phyloP scores from a whole-genome alignment of 1,140 invertebrate genomes.

The Apocrypta bakeri region DNA sequence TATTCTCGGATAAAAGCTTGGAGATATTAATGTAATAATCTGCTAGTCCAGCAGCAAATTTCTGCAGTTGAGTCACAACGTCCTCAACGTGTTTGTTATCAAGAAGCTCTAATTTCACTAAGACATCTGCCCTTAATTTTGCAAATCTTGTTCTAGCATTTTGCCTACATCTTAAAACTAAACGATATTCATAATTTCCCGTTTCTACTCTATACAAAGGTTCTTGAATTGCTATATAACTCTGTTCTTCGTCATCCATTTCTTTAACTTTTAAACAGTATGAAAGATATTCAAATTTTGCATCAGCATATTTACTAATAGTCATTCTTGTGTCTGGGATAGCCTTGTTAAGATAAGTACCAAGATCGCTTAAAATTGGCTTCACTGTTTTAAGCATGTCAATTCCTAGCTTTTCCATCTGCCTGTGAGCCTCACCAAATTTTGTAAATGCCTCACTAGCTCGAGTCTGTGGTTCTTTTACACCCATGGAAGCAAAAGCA shows the following conservation, averaged over 20 bases:
- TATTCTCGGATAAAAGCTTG: slow-evolving; percentile 82
- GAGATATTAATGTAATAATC: slow-evolving; percentile 82
- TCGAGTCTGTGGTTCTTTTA: slow-evolving; percentile 94
- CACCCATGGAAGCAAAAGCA: slow-evolving; percentile 94
- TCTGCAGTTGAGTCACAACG: slow-evolving; percentile 88
- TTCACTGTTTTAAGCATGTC: slow-evolving; percentile 93
- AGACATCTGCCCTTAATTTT: slow-evolving; percentile 92
- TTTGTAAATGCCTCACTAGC: slow-evolving; percentile 96
- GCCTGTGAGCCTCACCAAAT: slow-evolving; percentile 95
- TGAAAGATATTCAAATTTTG: slow-evolving; percentile 98
- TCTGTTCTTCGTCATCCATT: slow-evolving; percentile 99
- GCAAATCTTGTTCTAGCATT: slow-evolving; percentile 94
- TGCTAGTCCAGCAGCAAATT: slow-evolving; percentile 86
- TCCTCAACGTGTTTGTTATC: slow-evolving; percentile 99
- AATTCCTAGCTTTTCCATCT: slow-evolving; percentile 94
- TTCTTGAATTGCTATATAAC: slow-evolving; percentile 94
- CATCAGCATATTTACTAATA: slow-evolving; percentile 97
- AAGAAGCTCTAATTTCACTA: slow-evolving; percentile 96
- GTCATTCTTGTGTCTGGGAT: slow-evolving; percentile 98
- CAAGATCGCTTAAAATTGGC: slow-evolving; percentile 94
- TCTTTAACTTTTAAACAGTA: slow-evolving; percentile 98
- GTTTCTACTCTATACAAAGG: slow-evolving; percentile 98
- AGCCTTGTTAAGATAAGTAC: slow-evolving; percentile 97
- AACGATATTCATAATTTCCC: slow-evolving; percentile 98
- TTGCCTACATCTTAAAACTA: slow-evolving; percentile 95